Evolutionary conservation across 2,888 invertebrate species (phyloP).

Genomic region (Crepidodera aurea): DNA sequence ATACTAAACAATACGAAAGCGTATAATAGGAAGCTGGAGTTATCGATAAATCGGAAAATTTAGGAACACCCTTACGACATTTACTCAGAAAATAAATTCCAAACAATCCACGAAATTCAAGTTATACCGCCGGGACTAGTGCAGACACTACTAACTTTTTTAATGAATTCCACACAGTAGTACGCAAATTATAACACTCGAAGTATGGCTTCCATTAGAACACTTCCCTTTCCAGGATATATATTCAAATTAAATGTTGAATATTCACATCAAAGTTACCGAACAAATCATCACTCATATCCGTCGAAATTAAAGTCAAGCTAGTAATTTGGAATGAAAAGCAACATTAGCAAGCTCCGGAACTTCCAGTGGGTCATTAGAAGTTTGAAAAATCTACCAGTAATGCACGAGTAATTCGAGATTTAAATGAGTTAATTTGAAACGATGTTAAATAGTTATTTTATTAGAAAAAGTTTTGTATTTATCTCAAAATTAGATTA

Average conservation of each 20-base stretch:
- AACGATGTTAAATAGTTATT: not conserved
- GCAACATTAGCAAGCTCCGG: conserved; percentile 13
- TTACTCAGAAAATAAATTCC: too few relatives aligned
- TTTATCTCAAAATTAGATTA: too few relatives aligned
- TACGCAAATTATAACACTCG: conserved; percentile 28
- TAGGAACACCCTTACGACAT: too few relatives aligned
- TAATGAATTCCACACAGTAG: conserved; percentile 26
- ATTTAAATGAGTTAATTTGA: conserved; percentile 7
- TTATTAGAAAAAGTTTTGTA: too few relatives aligned
- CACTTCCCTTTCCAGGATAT: conserved; percentile 27
- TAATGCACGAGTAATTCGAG: not conserved
- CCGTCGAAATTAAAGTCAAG: conserved; percentile 18
- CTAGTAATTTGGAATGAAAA: conserved; percentile 22
- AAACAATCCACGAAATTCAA: too few relatives aligned
- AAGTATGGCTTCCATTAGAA: conserved; percentile 30
- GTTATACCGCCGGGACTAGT: not conserved
- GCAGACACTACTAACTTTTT: conserved; percentile 18
- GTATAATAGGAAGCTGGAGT: too few relatives aligned
- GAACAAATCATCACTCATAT: conserved; percentile 31
- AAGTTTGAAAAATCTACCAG: conserved; percentile 4
- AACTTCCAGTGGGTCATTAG: conserved; percentile 13
- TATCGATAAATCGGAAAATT: too few relatives aligned
- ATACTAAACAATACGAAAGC: too few relatives aligned
- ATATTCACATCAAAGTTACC: conserved; percentile 30
- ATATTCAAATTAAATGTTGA: conserved; percentile 30